Conservation (phyloP, 1,140 invertebrate species). For the Pollicipes pollicipes region DNA sequence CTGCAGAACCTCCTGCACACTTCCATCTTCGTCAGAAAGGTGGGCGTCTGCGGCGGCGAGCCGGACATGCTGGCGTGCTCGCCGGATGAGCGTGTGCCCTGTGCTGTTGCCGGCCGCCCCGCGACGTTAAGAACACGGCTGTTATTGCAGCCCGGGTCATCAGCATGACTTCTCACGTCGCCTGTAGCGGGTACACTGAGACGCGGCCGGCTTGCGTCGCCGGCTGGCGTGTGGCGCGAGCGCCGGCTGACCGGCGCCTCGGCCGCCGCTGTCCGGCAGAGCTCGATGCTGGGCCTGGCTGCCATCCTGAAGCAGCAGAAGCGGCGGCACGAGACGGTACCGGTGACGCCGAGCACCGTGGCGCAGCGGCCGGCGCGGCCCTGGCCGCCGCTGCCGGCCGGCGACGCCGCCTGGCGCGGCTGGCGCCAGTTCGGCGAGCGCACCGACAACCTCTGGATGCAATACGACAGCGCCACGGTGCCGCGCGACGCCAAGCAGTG, state of each 20-base stretch:
- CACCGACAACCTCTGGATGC: constrained; percentile 50
- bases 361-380: constrained; percentile 10
- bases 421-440: constrained; percentile 30
- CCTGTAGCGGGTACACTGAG: no score
- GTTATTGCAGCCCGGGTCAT: no score
- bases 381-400: constrained; percentile 12
- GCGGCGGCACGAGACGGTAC: constrained; percentile 40
- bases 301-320: constrained; percentile 60
- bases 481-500: constrained; percentile 49
- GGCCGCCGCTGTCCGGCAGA: no score
- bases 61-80: no score
- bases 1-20: constrained; percentile 51
- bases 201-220: no score
- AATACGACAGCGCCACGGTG: constrained; percentile 41
- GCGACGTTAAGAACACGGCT: no score
- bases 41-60: no score
- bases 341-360: constrained; percentile 31
- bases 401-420: constrained; percentile 10
- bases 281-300: constrained; percentile 40
- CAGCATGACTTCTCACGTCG: no score
- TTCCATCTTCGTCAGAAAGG: constrained; percentile 51
- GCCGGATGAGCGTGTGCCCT: no score
- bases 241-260: no score
- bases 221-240: no score
- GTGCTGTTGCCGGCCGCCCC: no score